A percentile compares a stretch with the other conserved stretches of the same genome.
Evolutionary conservation across 2,113 vertebrate species (phyloP).

Genomic region (Ophiodon elongatus): DNA sequence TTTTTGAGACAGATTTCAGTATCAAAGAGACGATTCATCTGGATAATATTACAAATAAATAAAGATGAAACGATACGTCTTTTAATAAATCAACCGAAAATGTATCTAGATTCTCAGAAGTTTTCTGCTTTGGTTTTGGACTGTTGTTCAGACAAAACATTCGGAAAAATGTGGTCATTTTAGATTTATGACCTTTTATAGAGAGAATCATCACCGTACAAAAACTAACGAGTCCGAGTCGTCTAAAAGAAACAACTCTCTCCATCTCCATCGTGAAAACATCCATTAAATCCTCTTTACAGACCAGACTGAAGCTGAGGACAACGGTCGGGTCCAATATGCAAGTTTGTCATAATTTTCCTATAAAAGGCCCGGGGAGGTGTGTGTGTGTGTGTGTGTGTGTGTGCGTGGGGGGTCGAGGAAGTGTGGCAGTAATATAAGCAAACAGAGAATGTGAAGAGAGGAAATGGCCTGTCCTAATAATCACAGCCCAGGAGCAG

Average conservation of each 20-base stretch:
- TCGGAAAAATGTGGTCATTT: too few species aligned
- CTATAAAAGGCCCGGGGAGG: conserved; percentile 37
- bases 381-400: conserved; percentile 6
- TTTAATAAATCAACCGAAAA: not conserved
- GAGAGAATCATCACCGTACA: not conserved
- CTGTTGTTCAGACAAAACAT: not conserved
- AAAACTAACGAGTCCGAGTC: not conserved
- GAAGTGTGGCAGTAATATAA: conserved; percentile 71
- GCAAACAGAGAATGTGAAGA: conserved; percentile 76
- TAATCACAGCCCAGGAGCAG: conserved; percentile 64
- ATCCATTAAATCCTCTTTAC: conserved; percentile 7
- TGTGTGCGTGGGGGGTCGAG: conserved; percentile 49
- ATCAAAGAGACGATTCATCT: not conserved
- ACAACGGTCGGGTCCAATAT: conserved; percentile 16
- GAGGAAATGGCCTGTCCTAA: conserved; percentile 70
- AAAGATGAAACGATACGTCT: not conserved
- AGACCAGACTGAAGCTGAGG: conserved; percentile 8
- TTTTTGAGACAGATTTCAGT: not conserved
- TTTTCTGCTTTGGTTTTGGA: not conserved
- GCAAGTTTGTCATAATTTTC: conserved; percentile 52
- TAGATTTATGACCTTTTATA: not conserved
- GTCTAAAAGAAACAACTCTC: not conserved
- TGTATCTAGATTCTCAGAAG: not conserved
- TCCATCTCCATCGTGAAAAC: not conserved
- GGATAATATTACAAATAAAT: not conserved